A percentile compares a stretch with the other conserved stretches of the same genome.
Evolutionary conservation across 1,140 invertebrate genomes (phyloP).

Genomic region (Drosophila repleta): DNA sequence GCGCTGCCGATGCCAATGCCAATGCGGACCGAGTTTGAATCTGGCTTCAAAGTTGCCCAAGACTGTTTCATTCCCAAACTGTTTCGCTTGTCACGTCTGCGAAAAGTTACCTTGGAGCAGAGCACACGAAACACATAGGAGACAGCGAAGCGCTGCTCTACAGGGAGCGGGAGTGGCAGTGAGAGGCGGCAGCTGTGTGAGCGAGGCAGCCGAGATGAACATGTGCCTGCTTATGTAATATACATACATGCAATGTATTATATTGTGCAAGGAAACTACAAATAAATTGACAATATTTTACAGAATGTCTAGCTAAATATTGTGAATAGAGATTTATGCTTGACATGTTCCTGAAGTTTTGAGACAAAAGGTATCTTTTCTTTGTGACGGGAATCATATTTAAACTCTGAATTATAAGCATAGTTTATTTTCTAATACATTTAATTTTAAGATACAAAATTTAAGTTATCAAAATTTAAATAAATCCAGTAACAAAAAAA

Average conservation of each 20-base stretch:
- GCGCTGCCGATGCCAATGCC: constrained; percentile 26
- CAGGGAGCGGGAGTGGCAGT: neutral
- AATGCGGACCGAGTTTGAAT: constrained; percentile 13
- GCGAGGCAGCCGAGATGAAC: neutral
- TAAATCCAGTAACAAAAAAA: no score
- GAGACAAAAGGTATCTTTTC: no score
- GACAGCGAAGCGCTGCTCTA: neutral
- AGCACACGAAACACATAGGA: constrained; percentile 14
- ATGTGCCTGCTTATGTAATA: constrained; percentile 14
- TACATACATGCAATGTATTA: constrained; percentile 17
- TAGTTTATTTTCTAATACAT: no score
- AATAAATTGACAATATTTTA: neutral
- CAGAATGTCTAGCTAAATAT: neutral
- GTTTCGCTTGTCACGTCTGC: constrained; percentile 43
- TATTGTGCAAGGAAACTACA: constrained; percentile 6
- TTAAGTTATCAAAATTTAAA: no score
- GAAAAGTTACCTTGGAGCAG: neutral
- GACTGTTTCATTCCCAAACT: constrained; percentile 69
- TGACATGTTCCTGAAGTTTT: no score
- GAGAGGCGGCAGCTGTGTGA: neutral
- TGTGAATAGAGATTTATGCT: constrained; percentile 6
- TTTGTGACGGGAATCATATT: no score
- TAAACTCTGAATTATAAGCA: no score
- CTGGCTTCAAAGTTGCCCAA: constrained; percentile 36
- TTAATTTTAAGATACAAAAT: no score